Evolutionary conservation across 2,113 vertebrate genomes (phyloP).

Genomic region (Psilopogon haemacephalus): DNA sequence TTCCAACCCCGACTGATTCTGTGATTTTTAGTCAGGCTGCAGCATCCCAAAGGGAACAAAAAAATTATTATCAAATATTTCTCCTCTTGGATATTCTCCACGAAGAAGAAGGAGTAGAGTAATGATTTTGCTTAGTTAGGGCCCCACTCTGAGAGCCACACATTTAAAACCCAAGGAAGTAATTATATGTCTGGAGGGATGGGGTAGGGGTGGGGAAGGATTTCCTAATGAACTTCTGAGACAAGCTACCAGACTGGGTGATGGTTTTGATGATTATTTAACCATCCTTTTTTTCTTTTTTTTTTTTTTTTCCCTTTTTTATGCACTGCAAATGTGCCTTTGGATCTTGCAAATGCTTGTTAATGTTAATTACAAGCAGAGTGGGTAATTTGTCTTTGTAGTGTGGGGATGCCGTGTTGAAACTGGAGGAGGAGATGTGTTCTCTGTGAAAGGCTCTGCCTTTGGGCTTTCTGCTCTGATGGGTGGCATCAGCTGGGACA

Average conservation of each 20-base stretch:
- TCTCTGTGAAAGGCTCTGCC: slow-evolving; percentile 78
- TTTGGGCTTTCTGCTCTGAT: slow-evolving; percentile 76
- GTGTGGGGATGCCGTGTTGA: slow-evolving; percentile 67
- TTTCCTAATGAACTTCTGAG: slow-evolving; percentile 2
- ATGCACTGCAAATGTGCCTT: not conserved
- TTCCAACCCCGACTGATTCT: too few relatives aligned
- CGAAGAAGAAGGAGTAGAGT: not conserved
- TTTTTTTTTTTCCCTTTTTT: too few relatives aligned
- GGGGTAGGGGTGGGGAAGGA: too few relatives aligned
- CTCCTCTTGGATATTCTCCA: not conserved
- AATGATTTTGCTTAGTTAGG: slow-evolving; percentile 18
- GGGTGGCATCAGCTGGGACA: slow-evolving; percentile 87
- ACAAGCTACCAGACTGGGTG: not conserved
- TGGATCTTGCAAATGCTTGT: not conserved
- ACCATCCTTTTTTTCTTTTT: not conserved
- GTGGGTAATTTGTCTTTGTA: slow-evolving; percentile 81
- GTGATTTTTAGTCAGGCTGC: not conserved
- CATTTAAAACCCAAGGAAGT: slow-evolving; percentile 16
- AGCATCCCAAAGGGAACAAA: not conserved
- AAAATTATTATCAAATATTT: not conserved
- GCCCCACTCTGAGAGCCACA: not conserved
- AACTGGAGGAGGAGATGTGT: slow-evolving; percentile 57
- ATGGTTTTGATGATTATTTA: slow-evolving; percentile 25
- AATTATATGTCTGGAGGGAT: not conserved
- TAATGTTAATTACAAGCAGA: slow-evolving; percentile 52